Percentiles rank a stretch among this genome's conserved stretches.
These are phyloP conservation scores for Campaea margaritaria DNA, from an alignment of 2,888 invertebrate genomes.

Conservation along the genomic window DNA sequence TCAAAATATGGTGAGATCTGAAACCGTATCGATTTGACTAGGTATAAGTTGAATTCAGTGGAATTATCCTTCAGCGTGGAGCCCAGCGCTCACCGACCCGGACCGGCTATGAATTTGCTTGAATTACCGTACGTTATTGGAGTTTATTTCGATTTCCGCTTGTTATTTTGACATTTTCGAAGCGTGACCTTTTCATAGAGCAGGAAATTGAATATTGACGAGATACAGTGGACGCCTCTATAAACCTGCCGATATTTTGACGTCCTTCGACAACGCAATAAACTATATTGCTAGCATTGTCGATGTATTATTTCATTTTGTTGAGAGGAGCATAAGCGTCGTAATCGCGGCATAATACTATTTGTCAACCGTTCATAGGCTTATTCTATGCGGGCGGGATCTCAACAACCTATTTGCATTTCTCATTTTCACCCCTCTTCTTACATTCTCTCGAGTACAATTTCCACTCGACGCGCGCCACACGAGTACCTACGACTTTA, in stretches of 20 bases:
- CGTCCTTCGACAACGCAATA: no score
- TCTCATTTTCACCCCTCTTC: constrained; percentile 79
- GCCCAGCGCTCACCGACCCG: neutral
- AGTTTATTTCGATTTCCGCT: constrained; percentile 62
- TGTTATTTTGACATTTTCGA: constrained; percentile 64
- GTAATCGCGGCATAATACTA: constrained; percentile 69
- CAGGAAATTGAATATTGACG: constrained; percentile 72
- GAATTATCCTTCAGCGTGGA: neutral
- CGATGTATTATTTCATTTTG: constrained; percentile 54
- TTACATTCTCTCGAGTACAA: constrained; percentile 69
- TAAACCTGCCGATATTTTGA: constrained; percentile 20
- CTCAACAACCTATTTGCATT: constrained; percentile 80
- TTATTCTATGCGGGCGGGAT: constrained; percentile 66
- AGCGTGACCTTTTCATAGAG: constrained; percentile 60
- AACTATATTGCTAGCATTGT: constrained; percentile 34
- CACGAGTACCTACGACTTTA: constrained; percentile 54
- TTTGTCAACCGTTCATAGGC: constrained; percentile 75
- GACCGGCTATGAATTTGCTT: constrained; percentile 24
- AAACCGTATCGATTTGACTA: constrained; percentile 7
- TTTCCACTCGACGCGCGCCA: constrained; percentile 63
- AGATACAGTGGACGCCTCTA: constrained; percentile 49
- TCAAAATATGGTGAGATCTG: neutral
- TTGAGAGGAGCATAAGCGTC: constrained; percentile 40
- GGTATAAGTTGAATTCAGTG: constrained; percentile 7
- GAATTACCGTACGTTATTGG: constrained; percentile 43